A percentile compares a stretch with the other conserved stretches of the same genome.
Conservation (phyloP, 2,113 vertebrate genomes). For the Hypocryptadius cinnamomeus region DNA sequence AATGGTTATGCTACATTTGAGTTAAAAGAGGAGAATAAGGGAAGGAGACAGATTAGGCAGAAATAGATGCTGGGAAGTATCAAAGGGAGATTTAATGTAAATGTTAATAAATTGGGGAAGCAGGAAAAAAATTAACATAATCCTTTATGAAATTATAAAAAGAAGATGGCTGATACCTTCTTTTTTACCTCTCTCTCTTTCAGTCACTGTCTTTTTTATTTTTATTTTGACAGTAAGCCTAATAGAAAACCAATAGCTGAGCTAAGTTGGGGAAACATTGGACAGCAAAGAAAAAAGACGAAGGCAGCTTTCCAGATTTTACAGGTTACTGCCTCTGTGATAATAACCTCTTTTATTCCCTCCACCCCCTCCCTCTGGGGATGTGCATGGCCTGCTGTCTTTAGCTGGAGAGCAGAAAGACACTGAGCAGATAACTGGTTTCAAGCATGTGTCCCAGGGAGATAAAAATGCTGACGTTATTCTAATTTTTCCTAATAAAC, state of each 20-base stretch:
- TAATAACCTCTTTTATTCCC: slow-evolving; percentile 9
- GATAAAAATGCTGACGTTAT: slow-evolving; percentile 39
- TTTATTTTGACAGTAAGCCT: slow-evolving; percentile 30
- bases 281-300: background rate
- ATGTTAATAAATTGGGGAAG: background rate
- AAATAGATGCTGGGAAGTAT: background rate
- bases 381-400: background rate
- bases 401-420: slow-evolving; percentile 27
- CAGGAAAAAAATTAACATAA: background rate
- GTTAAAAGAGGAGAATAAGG: background rate
- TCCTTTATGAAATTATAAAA: slow-evolving; percentile 10
- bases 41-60: background rate
- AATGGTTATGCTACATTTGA: background rate
- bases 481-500: background rate
- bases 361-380: background rate
- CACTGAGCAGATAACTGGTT: slow-evolving; percentile 28
- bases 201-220: background rate
- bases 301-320: slow-evolving; percentile 15
- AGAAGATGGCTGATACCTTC: background rate
- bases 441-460: slow-evolving; percentile 32
- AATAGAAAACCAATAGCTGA: background rate
- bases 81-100: slow-evolving; percentile 33
- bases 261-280: background rate
- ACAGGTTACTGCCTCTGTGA: background rate
- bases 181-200: background rate